phyloP scores from a whole-genome alignment of 2,888 invertebrate species.

The Monopis laevigella region DNA sequence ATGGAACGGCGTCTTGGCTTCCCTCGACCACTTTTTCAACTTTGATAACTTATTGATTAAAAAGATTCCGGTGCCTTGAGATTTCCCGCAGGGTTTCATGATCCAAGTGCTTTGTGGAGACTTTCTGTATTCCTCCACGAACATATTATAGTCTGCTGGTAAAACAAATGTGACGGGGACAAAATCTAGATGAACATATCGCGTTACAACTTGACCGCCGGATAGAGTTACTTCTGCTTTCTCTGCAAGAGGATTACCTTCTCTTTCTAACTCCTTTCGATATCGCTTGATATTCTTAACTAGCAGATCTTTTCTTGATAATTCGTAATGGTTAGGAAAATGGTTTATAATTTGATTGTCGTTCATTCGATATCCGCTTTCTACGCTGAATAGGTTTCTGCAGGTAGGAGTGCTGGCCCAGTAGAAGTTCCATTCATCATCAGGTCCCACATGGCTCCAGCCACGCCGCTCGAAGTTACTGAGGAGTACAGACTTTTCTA shows the following conservation, averaged over 20 bases:
- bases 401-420: slow-evolving; percentile 95
- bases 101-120: slow-evolving; percentile 97
- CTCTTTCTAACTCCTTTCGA: slow-evolving; percentile 90
- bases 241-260: slow-evolving; percentile 87
- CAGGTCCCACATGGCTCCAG: slow-evolving; percentile 87
- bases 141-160: slow-evolving; percentile 96
- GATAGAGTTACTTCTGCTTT: slow-evolving; percentile 62
- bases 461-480: slow-evolving; percentile 93
- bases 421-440: slow-evolving; percentile 96
- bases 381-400: slow-evolving; percentile 89
- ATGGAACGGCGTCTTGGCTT: slow-evolving; percentile 86
- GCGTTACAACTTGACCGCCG: slow-evolving; percentile 72
- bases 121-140: slow-evolving; percentile 95
- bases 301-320: slow-evolving; percentile 94
- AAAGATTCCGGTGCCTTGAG: slow-evolving; percentile 94
- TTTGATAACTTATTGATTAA: slow-evolving; percentile 95
- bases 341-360: slow-evolving; percentile 96
- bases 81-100: slow-evolving; percentile 96
- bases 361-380: slow-evolving; percentile 90
- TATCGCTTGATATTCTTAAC: slow-evolving; percentile 97
- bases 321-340: slow-evolving; percentile 95
- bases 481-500: slow-evolving; percentile 92
- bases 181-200: slow-evolving; percentile 87
- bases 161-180: slow-evolving; percentile 94
- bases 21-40: slow-evolving; percentile 89